These are phyloP conservation scores for Enchytraeus crypticus DNA, from an alignment of 2,888 invertebrate genomes.

Conservation along the genomic window DNA sequence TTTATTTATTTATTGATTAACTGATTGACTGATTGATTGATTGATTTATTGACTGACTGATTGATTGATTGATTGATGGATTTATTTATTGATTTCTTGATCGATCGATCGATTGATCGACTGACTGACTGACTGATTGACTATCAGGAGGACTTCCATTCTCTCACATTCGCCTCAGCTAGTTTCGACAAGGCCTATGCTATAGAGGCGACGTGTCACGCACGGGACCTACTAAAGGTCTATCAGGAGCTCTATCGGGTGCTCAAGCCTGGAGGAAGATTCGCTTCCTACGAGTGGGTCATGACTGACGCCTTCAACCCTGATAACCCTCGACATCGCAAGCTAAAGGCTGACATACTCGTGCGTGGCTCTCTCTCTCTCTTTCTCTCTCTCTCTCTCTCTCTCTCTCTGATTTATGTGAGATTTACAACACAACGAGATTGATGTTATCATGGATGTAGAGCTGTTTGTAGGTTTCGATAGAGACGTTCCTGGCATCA, in stretches of 20 bases:
- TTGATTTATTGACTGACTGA: no score
- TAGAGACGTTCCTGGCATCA: no score
- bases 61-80: no score
- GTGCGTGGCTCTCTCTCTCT: constrained; percentile 8
- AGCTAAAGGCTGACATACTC: constrained; percentile 21
- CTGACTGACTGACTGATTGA: no score
- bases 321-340: constrained; percentile 13
- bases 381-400: background rate
- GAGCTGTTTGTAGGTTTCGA: no score
- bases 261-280: constrained; percentile 25
- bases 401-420: no score
- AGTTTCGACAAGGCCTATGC: constrained; percentile 23
- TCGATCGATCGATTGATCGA: no score
- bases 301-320: constrained; percentile 24
- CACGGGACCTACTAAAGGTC: constrained; percentile 9
- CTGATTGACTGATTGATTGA: no score
- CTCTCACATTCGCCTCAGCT: constrained; percentile 11
- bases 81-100: no score
- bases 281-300: constrained; percentile 25
- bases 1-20: no score
- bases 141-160: constrained; percentile 23
- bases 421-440: no score
- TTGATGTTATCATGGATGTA: no score
- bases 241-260: constrained; percentile 19
- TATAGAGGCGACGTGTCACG: constrained; percentile 26